These are phyloP conservation scores for Callopanchax toddi DNA, from an alignment of 2,113 vertebrate species.

Conservation along the genomic window DNA sequence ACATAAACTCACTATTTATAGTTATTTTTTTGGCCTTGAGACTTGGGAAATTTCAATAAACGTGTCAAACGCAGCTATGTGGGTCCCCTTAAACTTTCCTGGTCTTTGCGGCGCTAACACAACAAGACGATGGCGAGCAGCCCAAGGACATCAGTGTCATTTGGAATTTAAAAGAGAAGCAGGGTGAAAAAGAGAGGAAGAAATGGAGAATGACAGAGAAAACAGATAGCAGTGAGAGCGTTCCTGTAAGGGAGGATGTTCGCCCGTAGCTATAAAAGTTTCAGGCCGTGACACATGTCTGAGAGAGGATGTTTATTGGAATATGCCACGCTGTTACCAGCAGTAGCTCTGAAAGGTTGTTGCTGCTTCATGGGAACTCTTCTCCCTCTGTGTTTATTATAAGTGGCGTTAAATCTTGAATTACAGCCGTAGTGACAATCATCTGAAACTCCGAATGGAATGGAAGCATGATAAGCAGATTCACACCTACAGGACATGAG, in stretches of 20 bases:
- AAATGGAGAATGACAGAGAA: conserved; percentile 53
- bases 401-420: conserved; percentile 40
- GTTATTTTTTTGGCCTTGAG: conserved; percentile 23
- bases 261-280: conserved; percentile 46
- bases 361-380: conserved; percentile 26
- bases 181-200: conserved; percentile 46
- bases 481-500: conserved; percentile 39
- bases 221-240: conserved; percentile 36
- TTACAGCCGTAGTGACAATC: conserved; percentile 29
- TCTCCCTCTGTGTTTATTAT: conserved; percentile 36
- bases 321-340: conserved; percentile 11
- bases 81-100: conserved; percentile 36
- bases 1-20: conserved; percentile 32
- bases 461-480: conserved; percentile 38
- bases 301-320: conserved; percentile 43
- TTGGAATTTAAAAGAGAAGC: conserved; percentile 52
- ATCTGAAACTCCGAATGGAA: conserved; percentile 41
- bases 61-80: conserved; percentile 36
- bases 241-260: conserved; percentile 48
- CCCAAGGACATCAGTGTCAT: conserved; percentile 65
- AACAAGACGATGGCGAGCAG: conserved; percentile 53
- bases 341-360: conserved; percentile 39
- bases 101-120: conserved; percentile 8
- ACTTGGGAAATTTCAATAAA: conserved; percentile 34
- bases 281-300: conserved; percentile 31